Evolutionary conservation across 2,113 vertebrate species (phyloP).

Genomic region (Gavialis gangeticus): DNA sequence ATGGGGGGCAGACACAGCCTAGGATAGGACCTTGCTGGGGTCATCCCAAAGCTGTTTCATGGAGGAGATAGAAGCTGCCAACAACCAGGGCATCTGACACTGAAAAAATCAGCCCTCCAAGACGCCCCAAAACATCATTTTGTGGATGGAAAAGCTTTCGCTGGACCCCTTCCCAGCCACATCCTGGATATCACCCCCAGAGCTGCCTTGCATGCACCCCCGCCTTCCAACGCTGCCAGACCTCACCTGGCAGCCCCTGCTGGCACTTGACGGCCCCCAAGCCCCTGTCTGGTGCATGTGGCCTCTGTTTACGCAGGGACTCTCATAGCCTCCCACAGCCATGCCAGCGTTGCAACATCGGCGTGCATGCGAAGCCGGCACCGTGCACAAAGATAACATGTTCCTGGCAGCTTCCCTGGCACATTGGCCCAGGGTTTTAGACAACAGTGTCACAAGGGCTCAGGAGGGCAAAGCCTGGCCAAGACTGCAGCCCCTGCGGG

Average conservation of each 20-base stretch:
- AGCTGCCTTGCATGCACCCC: neutral
- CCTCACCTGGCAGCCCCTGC: neutral
- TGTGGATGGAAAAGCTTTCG: no score
- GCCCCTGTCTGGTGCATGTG: neutral
- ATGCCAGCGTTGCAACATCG: neutral
- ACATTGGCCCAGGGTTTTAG: neutral
- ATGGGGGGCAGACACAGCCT: no score
- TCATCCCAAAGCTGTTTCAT: no score
- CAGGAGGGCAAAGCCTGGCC: neutral
- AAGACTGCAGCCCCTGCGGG: no score
- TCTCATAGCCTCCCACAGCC: neutral
- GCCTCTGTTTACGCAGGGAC: rapidly evolving
- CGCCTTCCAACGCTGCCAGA: neutral
- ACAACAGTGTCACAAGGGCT: neutral
- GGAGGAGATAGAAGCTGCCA: no score
- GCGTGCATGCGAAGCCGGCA: neutral
- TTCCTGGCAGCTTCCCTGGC: neutral
- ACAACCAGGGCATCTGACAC: no score
- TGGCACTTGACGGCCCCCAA: neutral
- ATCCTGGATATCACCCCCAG: neutral
- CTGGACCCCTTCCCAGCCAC: no score
- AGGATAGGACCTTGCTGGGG: no score
- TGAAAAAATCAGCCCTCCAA: no score
- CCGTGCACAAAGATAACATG: neutral
- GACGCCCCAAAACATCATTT: no score